phyloP scores from a whole-genome alignment of 2,113 vertebrate species.

The Sula dactylatra region DNA sequence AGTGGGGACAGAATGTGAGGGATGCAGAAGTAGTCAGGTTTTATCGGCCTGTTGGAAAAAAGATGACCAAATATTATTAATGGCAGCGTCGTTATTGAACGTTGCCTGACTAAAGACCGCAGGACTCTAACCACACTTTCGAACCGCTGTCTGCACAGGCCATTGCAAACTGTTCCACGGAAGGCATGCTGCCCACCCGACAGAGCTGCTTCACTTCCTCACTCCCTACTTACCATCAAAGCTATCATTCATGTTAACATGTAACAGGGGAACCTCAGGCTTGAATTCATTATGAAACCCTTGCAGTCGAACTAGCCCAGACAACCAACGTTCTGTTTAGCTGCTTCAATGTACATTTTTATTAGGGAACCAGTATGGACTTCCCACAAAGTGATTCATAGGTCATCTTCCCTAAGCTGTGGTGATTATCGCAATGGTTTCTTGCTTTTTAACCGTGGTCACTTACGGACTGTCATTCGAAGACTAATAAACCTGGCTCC shows the following conservation, averaged over 20 bases:
- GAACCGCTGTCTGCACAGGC: neutral
- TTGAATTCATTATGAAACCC: neutral
- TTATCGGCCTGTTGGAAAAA: neutral
- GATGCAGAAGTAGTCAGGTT: neutral
- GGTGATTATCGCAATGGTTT: neutral
- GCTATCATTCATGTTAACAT: neutral
- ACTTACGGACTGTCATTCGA: neutral
- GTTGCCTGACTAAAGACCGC: neutral
- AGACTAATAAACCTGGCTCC: neutral
- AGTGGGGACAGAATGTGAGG: neutral
- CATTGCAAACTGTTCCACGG: neutral
- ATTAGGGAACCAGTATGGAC: neutral
- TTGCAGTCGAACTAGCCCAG: neutral
- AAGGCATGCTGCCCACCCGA: neutral
- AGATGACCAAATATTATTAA: neutral
- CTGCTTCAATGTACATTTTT: neutral
- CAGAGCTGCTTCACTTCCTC: neutral
- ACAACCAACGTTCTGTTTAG: neutral
- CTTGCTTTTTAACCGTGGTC: neutral
- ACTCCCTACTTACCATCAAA: neutral
- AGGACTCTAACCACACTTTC: neutral
- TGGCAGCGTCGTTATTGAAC: neutral
- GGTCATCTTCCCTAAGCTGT: neutral
- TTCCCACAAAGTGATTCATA: slow-evolving; percentile 11
- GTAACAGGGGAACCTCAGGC: neutral